Evolutionary conservation across 2,888 invertebrate genomes (phyloP), one percentile per base, ranked within the genome.

Genomic region (Eristalinus sepulchralis): DNA sequence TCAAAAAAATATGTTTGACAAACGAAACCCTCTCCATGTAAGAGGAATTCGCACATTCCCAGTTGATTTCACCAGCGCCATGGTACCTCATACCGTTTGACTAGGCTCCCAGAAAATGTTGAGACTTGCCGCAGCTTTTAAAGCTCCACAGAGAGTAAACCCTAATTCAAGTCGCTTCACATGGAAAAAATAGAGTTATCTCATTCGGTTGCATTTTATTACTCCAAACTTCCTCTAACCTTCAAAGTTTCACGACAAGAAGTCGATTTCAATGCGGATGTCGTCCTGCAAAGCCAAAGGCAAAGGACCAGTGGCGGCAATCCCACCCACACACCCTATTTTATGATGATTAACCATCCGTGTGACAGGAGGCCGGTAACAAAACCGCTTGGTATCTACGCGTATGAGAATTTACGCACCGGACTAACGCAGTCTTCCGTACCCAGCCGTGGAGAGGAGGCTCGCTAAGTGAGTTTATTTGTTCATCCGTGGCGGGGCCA

Each of bases 391-490:
- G 17, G 8, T 47, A 8, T 17, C 17, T 17, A 47, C 17, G 47
- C 17, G 47, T 47, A 8, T 17, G 17, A 57, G 55, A 64, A 77
- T 70, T 85, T 77, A 85, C 72, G 59, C 67, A 70, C 33, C 47
- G 68, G 59, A 63, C 68, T 80, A 68, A 75, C 57, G 72, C 77
- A 72, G 17, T 47, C 39, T 17, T 24, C 17, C 72, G 36, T 67
- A 67, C 72, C 76, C 77, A 22, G 71, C 17, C 71, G 63, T 62
- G 63, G 22, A 77, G 39, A 31, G 72, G 47, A 8, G 17, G 17
- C 78, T 39, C 57, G 67, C 73, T 66, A 77, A 76, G 59, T 76
- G 33, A 71, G 71, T 67, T 81, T 81, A 85, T 85, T 63, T 84
- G 39, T 36, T 39, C 24, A 47, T 27, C 13, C 47, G 20, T 66